Percentiles rank a stretch among this genome's conserved stretches.
phyloP scores from a whole-genome alignment of 2,888 invertebrate species.

The Scaptomyza reducta region DNA sequence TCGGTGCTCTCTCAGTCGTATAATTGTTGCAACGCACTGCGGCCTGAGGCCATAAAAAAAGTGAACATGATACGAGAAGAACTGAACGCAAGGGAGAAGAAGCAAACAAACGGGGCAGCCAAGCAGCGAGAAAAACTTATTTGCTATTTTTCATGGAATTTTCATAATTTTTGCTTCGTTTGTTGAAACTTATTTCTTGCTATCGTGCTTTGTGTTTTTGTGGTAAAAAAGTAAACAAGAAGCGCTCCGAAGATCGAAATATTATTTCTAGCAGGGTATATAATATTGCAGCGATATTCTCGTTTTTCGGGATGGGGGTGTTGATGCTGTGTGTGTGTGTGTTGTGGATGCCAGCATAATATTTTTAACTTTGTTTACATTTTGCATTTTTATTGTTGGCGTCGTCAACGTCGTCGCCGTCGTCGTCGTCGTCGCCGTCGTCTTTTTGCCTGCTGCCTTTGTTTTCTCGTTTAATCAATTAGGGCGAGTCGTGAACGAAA shows the following conservation, averaged over 20 bases:
- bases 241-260: conserved; percentile 44
- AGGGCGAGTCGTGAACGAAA: conserved; percentile 53
- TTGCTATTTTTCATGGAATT: conserved; percentile 79
- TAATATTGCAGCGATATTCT: conserved; percentile 50
- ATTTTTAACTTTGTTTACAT: conserved; percentile 80
- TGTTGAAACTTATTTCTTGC: conserved; percentile 39
- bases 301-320: conserved; percentile 20
- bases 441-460: conserved; percentile 50
- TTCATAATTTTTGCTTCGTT: conserved; percentile 78
- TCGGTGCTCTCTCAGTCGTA: conserved; percentile 70
- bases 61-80: conserved; percentile 61
- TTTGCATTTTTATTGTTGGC: conserved; percentile 79
- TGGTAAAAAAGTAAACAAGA: conserved; percentile 72
- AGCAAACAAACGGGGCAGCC: conserved; percentile 7
- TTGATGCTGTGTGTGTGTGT: background rate
- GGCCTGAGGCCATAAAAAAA: conserved; percentile 76
- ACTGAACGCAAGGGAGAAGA: conserved; percentile 13
- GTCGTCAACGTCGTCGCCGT: conserved; percentile 44
- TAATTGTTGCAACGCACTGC: conserved; percentile 78
- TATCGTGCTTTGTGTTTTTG: conserved; percentile 35
- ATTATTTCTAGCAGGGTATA: conserved; percentile 43
- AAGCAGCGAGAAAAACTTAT: conserved; percentile 71
- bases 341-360: conserved; percentile 55
- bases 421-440: conserved; percentile 5
- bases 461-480: conserved; percentile 73